Conservation (phyloP, 2,113 vertebrate species). For the Xiphophorus maculatus region DNA sequence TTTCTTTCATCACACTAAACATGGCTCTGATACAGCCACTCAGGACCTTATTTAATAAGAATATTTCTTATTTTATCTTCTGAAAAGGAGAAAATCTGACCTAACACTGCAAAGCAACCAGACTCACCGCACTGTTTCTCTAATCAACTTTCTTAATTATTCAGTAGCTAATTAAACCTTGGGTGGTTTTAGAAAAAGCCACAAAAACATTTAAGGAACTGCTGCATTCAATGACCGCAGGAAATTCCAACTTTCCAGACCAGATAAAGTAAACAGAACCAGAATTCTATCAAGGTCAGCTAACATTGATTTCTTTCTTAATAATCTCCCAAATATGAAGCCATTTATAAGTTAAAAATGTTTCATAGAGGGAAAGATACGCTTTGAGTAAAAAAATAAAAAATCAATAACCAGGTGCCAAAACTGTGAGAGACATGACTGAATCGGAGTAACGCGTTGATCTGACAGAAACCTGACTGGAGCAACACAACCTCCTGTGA, state of each 20-base stretch:
- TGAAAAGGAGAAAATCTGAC: too few species aligned
- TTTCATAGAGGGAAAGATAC: not conserved
- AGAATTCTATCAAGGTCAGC: not conserved
- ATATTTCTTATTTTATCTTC: too few species aligned
- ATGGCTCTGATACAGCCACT: too few species aligned
- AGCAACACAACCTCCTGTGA: not conserved
- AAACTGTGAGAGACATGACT: not conserved
- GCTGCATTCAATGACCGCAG: not conserved
- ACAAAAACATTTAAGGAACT: not conserved
- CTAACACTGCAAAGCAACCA: too few species aligned
- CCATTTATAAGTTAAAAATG: not conserved
- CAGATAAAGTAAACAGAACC: not conserved
- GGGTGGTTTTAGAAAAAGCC: not conserved
- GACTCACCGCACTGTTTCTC: too few species aligned
- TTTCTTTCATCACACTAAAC: too few species aligned
- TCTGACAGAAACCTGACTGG: not conserved
- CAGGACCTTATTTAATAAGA: too few species aligned
- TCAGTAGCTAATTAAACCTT: not conserved
- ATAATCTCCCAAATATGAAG: too few species aligned
- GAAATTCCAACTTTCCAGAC: not conserved
- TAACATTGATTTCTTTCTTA: too few species aligned
- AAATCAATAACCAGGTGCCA: not conserved
- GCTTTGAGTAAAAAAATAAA: not conserved
- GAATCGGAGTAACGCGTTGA: not conserved
- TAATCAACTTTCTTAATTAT: not conserved